phyloP scores from a whole-genome alignment of 2,113 vertebrate genomes.

The Sebastes fasciatus region DNA sequence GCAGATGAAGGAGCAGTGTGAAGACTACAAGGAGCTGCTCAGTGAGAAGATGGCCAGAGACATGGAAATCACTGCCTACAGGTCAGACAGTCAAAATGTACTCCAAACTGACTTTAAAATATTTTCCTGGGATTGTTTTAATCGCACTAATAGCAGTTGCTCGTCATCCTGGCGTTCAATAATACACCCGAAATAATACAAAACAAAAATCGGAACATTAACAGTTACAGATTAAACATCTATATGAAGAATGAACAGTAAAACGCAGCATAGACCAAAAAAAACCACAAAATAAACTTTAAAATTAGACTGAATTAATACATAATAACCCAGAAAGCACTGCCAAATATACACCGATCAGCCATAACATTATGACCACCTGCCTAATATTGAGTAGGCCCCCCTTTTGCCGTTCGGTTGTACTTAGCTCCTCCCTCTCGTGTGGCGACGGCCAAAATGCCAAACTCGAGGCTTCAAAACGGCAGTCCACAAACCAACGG shows the following conservation, averaged over 20 bases:
- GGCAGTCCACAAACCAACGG: no score
- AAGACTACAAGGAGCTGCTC: slow-evolving; percentile 78
- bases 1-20: slow-evolving; percentile 81
- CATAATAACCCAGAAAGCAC: not conserved
- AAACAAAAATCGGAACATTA: not conserved
- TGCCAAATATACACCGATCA: not conserved
- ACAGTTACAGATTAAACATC: not conserved
- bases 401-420: no score
- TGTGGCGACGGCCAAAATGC: no score
- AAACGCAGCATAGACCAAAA: not conserved
- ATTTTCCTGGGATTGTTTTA: no score
- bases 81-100: slow-evolving; percentile 60
- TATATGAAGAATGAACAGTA: not conserved
- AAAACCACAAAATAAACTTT: not conserved
- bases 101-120: no score
- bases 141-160: no score
- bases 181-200: not conserved
- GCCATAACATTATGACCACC: no score
- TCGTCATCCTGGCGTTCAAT: not conserved
- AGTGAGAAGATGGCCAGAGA: slow-evolving; percentile 84
- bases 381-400: no score
- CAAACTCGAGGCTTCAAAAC: no score
- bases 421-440: no score
- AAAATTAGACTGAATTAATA: not conserved
- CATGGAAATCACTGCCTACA: slow-evolving; percentile 84